A percentile compares a stretch with the other conserved stretches of the same genome.
Conservation (phyloP, 2,797 vertebrate genomes). For the Nannoperca obscura region DNA sequence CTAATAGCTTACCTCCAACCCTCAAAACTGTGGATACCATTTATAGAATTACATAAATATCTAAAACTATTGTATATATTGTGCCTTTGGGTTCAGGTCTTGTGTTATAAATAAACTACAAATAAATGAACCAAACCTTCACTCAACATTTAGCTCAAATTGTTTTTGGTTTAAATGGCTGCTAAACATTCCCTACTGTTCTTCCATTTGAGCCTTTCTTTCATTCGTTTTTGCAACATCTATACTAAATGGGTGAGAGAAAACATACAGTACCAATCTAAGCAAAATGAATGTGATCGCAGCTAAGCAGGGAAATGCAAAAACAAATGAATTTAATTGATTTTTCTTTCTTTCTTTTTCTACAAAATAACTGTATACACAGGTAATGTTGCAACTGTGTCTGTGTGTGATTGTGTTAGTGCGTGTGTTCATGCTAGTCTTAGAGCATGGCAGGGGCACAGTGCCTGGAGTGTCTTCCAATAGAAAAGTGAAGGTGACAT, state of each 20-base stretch:
- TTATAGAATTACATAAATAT: conserved; percentile 28
- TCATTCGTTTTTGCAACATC: background rate
- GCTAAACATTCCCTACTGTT: too few species aligned
- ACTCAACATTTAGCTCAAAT: too few species aligned
- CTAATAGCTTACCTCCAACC: conserved; percentile 71
- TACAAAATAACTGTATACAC: background rate
- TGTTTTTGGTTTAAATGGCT: too few species aligned
- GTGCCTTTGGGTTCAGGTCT: conserved; percentile 3
- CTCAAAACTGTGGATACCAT: conserved; percentile 41
- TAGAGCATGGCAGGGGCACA: conserved; percentile 25
- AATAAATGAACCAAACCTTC: too few species aligned
- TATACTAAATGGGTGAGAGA: background rate
- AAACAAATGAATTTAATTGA: background rate
- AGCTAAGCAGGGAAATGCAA: background rate
- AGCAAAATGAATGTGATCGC: background rate
- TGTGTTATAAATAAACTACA: background rate
- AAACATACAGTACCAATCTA: background rate
- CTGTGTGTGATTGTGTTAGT: background rate
- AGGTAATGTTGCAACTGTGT: background rate
- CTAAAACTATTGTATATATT: conserved; percentile 8
- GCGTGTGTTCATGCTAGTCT: conserved; percentile 22
- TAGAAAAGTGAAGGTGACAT: conserved; percentile 79
- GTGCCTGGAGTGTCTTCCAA: conserved; percentile 46
- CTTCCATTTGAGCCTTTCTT: background rate
- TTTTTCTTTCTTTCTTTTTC: too few species aligned